Conservation (phyloP, 2,888 invertebrate species). For the Trichogramma evanescens region DNA sequence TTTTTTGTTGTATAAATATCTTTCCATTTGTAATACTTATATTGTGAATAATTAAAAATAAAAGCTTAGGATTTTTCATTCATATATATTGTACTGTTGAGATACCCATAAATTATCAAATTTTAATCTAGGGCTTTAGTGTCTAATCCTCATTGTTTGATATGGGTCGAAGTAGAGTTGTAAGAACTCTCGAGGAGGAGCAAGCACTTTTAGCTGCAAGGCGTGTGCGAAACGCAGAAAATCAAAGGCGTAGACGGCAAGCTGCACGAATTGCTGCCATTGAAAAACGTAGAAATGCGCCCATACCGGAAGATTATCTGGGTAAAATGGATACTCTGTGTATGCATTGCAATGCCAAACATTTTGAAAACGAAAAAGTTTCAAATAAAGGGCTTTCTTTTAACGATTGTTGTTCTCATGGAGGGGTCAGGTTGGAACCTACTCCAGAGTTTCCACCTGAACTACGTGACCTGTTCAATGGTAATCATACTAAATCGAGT, state of each 20-base stretch:
- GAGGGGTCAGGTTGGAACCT: conserved; percentile 1
- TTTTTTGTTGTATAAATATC: no score
- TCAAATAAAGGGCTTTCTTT: conserved; percentile 7
- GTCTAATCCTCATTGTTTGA: no score
- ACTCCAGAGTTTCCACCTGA: conserved; percentile 2
- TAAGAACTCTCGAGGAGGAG: not conserved
- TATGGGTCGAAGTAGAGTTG: not conserved
- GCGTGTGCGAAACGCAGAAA: not conserved
- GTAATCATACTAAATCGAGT: not conserved
- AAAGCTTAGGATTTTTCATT: no score
- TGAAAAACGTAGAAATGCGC: no score
- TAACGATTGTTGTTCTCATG: conserved; percentile 14
- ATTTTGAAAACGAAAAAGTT: conserved; percentile 6
- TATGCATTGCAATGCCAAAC: conserved; percentile 5
- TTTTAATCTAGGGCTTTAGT: no score
- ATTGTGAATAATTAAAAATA: no score
- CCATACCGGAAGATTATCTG: not conserved
- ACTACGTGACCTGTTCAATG: conserved; percentile 5
- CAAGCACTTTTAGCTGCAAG: not conserved
- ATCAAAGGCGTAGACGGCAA: not conserved
- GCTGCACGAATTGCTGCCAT: not conserved
- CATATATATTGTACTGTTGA: no score
- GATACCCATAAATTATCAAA: no score
- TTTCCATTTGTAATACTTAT: no score
- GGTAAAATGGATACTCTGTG: not conserved